These are phyloP conservation scores for Melieria picta DNA, from an alignment of 2,888 invertebrate genomes.

Conservation along the genomic window DNA sequence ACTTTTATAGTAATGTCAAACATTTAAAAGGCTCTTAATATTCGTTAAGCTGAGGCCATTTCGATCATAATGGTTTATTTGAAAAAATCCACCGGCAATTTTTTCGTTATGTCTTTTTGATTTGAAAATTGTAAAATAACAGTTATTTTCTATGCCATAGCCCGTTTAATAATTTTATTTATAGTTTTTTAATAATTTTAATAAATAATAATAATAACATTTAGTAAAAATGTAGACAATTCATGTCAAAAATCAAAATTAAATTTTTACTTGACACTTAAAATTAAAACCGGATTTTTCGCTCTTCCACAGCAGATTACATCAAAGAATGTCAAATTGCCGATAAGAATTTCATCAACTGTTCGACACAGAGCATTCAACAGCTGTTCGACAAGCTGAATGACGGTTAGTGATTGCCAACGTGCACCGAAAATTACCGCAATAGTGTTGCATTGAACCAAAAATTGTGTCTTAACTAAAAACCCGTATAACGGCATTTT, in stretches of 20 bases:
- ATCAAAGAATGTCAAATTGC: slow-evolving; percentile 74
- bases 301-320: slow-evolving; percentile 71
- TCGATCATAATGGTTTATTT: too few species aligned
- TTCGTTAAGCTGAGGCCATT: too few species aligned
- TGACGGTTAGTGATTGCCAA: slow-evolving; percentile 67
- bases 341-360: slow-evolving; percentile 73
- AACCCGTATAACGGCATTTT: slow-evolving; percentile 5
- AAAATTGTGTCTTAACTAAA: slow-evolving; percentile 6
- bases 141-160: too few species aligned
- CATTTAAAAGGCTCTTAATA: too few species aligned
- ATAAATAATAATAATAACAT: too few species aligned
- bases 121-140: too few species aligned
- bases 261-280: neutral
- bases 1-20: too few species aligned
- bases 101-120: too few species aligned
- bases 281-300: slow-evolving; percentile 33
- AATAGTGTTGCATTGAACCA: neutral
- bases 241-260: neutral
- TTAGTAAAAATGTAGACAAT: neutral
- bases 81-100: too few species aligned
- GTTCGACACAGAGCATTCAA: slow-evolving; percentile 76
- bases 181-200: too few species aligned
- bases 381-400: slow-evolving; percentile 74
- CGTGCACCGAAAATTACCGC: neutral
- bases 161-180: too few species aligned